Conservation (phyloP, 2,113 vertebrate genomes). For the Andinoacara biseriatus region DNA sequence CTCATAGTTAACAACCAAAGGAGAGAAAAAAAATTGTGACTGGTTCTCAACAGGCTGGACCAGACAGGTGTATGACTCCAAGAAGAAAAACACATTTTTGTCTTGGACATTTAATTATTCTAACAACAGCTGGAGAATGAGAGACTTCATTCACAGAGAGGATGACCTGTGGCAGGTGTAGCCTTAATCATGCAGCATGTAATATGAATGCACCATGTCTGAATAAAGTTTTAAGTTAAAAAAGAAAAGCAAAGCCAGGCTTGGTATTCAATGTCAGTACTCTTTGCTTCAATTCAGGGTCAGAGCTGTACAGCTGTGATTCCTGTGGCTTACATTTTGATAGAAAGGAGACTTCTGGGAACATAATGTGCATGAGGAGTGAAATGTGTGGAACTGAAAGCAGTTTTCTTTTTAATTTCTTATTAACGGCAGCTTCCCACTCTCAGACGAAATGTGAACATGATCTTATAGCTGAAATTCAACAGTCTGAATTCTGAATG, state of each 20-base stretch:
- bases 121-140: not conserved
- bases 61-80: rapidly evolving
- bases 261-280: not conserved
- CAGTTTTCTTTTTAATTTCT: not conserved
- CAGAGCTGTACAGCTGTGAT: not conserved
- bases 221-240: not conserved
- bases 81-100: not conserved
- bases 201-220: not conserved
- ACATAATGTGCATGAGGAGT: not conserved
- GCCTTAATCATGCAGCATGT: not conserved
- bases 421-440: not conserved
- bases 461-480: not conserved
- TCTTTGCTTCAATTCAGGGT: not conserved
- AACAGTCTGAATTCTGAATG: not conserved
- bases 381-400: not conserved
- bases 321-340: not conserved
- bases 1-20: not conserved
- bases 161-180: not conserved
- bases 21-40: not conserved
- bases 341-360: not conserved
- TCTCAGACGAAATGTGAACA: not conserved
- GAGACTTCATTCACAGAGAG: not conserved
- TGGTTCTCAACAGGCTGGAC: not conserved
- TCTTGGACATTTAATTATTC: not conserved
- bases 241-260: not conserved